phyloP scores from a whole-genome alignment of 2,113 vertebrate genomes.

The Cheirogaleus medius region DNA sequence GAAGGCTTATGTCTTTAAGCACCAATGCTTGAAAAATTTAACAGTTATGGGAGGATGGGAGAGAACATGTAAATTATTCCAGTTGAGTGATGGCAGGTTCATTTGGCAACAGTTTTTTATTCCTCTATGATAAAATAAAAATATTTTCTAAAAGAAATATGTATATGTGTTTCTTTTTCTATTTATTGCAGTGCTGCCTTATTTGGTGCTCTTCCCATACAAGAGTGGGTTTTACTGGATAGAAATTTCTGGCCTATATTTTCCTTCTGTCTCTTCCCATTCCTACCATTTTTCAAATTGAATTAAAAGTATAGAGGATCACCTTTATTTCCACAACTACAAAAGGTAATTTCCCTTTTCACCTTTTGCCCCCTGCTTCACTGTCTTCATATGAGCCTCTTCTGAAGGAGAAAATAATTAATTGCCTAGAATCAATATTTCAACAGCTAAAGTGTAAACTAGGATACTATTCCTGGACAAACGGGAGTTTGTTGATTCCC shows the following conservation, averaged over 20 bases:
- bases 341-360: slow-evolving; percentile 20
- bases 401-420: slow-evolving; percentile 22
- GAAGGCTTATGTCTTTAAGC: not conserved
- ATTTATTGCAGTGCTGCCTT: not conserved
- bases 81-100: not conserved
- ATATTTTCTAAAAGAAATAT: not conserved
- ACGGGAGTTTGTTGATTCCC: not conserved
- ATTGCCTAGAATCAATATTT: not conserved
- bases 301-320: not conserved
- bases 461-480: not conserved
- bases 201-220: not conserved
- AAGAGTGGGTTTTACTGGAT: not conserved
- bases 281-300: not conserved
- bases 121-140: not conserved
- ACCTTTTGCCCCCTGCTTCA: not conserved
- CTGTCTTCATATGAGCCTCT: not conserved
- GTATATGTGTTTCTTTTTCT: not conserved
- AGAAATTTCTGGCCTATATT: not conserved
- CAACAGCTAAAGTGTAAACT: not conserved
- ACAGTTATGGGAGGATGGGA: not conserved
- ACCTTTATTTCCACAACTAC: slow-evolving; percentile 21
- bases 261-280: not conserved
- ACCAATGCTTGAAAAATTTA: not conserved
- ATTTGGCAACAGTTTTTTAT: not conserved
- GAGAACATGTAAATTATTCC: not conserved